phyloP scores from a whole-genome alignment of 2,113 vertebrate species.

The Cyanoderma ruficeps region DNA sequence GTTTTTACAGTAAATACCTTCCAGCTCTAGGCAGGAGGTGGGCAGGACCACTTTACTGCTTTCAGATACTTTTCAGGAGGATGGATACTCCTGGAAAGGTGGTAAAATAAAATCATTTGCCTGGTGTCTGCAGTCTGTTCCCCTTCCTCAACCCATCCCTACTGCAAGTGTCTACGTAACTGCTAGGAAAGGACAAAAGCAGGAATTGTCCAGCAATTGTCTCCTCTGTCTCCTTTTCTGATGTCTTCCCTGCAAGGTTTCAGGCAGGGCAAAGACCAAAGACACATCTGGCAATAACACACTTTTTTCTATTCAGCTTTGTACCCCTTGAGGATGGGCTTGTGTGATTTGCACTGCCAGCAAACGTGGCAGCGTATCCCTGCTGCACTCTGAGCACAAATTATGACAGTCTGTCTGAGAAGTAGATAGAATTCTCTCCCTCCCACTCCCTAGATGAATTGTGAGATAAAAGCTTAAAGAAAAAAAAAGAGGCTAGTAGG shows the following conservation, averaged over 20 bases:
- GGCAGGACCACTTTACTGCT: not conserved
- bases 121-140: not conserved
- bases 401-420: constrained; percentile 36
- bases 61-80: not conserved
- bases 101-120: not conserved
- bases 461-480: constrained; percentile 46
- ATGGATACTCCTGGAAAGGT: not conserved
- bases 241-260: not conserved
- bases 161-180: not conserved
- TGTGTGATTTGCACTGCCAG: not conserved
- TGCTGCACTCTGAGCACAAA: constrained; percentile 38
- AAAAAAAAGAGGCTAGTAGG: constrained; percentile 47
- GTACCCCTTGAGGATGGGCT: not conserved
- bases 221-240: not conserved
- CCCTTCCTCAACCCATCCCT: not conserved
- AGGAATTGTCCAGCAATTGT: not conserved
- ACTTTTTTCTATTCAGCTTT: not conserved
- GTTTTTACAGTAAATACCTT: not conserved
- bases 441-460: not conserved
- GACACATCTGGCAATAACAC: not conserved
- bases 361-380: not conserved
- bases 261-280: constrained; percentile 24
- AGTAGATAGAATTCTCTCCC: constrained; percentile 29
- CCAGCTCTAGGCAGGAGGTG: not conserved
- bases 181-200: not conserved